Evolutionary conservation across 2,113 vertebrate species (phyloP), one percentile per base, ranked within the genome.

Genomic region (Menura novaehollandiae): DNA sequence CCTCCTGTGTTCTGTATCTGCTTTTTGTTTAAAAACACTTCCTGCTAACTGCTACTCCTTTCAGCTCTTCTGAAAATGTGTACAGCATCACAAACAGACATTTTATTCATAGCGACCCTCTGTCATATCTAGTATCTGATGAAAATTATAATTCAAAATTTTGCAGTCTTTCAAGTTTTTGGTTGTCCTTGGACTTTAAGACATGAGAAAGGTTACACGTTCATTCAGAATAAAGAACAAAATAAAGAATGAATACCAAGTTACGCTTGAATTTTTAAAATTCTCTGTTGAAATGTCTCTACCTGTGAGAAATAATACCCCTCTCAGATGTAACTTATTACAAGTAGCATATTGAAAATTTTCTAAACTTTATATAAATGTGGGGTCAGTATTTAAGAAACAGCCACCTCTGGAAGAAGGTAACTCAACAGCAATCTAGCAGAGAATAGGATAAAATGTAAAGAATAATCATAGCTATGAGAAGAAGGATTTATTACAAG

Each of bases 151-250:
- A 41, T 71, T 66, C 19, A 7, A 6, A 44, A 5, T 9, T 26
- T 24, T 52, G 17, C 33, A 7, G 5, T 63, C 28, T 63, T 74
- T n/a, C 5, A 51, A n/a, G 22, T 9, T 73, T 90, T 86, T 49
- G 10, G 1, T 67, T 80, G 18, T 28, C 44, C 53, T 92, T 59
- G 24, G 6, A 39, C 7, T 74, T 80, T 11, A 73, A 13, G 32
- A 26, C 33, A 5, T 17, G 18, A 68, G n/a, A 52, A 13, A 15
- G 2, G 0, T 59, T 60, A 35, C 9, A n/a, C 8, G 1, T 46
- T 66, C 6, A 23, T 58, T 83, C 41, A 32, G 49, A 84, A 91
- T 59, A 56, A 74, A 89, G 11, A 18, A 44, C 41, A 53, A 85
- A 59, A 74, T 39, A 52, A 53, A 63, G 32, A 26, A 9, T 46